Base-by-base conservation (phyloP, 1,140 invertebrate species). In the Onthophagus taurus region DNA sequence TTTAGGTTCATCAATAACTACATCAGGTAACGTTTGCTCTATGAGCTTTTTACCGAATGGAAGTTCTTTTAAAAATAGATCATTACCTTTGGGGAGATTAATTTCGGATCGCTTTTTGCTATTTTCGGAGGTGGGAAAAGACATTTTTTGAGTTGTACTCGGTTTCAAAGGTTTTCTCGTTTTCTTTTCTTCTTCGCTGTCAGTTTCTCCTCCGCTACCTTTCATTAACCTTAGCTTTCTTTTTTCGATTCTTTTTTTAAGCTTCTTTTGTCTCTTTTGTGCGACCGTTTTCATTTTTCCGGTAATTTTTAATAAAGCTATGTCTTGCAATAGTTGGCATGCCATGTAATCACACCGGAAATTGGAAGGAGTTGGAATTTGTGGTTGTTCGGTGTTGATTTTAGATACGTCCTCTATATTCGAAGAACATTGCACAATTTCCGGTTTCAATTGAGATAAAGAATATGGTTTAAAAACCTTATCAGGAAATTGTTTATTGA, bases 291-390 rank as follows among this genome's bases (percentile, higher is more conserved):
- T 39, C 11, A 39, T 16, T 16, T 39, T 39, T 12, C n/a, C 3
- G 3, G 37, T 39, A 6, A 39, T 9, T 39, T 39, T 39, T 16
- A 39, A 16, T 13, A 39, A 13, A 8, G 13, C 23, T 7, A 39
- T 29, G 23, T 39, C 37, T 6, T 39, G 37, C 5, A 39, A 7
- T 1, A 39, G 24, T 12, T 39, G 20, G 23, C 24, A 39, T 12
- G 37, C 37, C 8, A 39, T 39, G 2, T 26, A n/a, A 14, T 39
- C 37, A n/a, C n/a, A n/a, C n/a, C n/a, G n/a, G n/a, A n/a, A n/a
- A n/a, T n/a, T n/a, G n/a, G n/a, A n/a, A n/a, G n/a, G n/a, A n/a
- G n/a, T n/a, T n/a, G n/a, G n/a, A n/a, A n/a, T n/a, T n/a, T n/a
- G n/a, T n/a, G n/a, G n/a, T n/a, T n/a, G n/a, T n/a, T n/a, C n/a